These are phyloP conservation scores for Phalera bucephala DNA, from an alignment of 2,888 invertebrate genomes.

Conservation along the genomic window DNA sequence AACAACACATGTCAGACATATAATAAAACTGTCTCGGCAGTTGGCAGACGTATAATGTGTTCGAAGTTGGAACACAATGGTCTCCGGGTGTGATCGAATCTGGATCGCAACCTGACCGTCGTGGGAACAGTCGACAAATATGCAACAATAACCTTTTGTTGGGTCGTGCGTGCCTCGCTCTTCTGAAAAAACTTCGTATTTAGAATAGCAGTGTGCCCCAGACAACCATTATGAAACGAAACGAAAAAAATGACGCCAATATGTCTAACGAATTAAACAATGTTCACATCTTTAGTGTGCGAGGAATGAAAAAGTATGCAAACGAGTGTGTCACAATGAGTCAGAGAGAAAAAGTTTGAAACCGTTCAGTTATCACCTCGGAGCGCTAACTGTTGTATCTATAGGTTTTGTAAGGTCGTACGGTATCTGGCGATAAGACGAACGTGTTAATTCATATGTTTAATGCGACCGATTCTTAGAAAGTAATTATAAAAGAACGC, in stretches of 20 bases:
- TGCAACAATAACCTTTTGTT: constrained; percentile 70
- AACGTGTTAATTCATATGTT: constrained; percentile 27
- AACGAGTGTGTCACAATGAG: constrained; percentile 48
- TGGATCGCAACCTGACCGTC: constrained; percentile 39
- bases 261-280: constrained; percentile 32
- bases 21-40: constrained; percentile 6
- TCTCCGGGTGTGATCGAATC: constrained; percentile 30
- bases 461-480: constrained; percentile 28
- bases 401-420: constrained; percentile 33
- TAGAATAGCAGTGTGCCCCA: constrained; percentile 13
- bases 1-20: neutral
- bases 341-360: constrained; percentile 52
- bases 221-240: constrained; percentile 14
- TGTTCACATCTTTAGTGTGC: constrained; percentile 37
- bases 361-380: constrained; percentile 52
- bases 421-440: constrained; percentile 21
- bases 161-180: constrained; percentile 35
- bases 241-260: constrained; percentile 37
- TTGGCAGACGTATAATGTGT: constrained; percentile 13
- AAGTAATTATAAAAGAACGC: constrained; percentile 32
- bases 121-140: constrained; percentile 68
- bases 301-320: constrained; percentile 43
- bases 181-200: constrained; percentile 30
- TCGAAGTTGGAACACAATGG: constrained; percentile 28
- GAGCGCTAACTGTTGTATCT: constrained; percentile 48